A percentile compares a stretch with the other conserved stretches of the same genome.
Conservation (phyloP, 2,797 vertebrate species). For the Scleropages formosus region DNA sequence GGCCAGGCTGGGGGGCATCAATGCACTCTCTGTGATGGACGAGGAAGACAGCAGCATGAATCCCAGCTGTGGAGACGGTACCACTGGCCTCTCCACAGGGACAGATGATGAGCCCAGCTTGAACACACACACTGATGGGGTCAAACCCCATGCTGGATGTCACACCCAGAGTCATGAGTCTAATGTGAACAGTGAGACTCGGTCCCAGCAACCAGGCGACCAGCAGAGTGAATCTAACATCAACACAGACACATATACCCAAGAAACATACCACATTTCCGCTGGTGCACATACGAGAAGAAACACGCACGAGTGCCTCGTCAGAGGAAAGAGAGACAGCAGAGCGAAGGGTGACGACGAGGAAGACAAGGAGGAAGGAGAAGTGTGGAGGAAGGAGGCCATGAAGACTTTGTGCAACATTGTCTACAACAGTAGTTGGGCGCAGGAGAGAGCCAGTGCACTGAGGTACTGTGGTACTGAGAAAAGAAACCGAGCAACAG, state of each 20-base stretch:
- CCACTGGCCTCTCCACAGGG: background rate
- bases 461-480: constrained; percentile 53
- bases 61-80: constrained; percentile 14
- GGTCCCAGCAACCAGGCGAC: background rate
- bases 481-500: background rate
- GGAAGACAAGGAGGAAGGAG: constrained; percentile 48
- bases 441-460: constrained; percentile 69
- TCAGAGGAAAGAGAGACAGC: constrained; percentile 42
- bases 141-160: background rate
- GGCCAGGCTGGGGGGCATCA: constrained; percentile 49
- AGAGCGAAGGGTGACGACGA: constrained; percentile 36
- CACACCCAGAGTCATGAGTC: background rate
- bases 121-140: background rate
- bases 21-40: background rate
- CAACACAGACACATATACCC: background rate
- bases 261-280: constrained; percentile 3
- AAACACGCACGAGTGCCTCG: constrained; percentile 27
- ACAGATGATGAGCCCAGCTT: background rate
- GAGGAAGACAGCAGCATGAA: constrained; percentile 13
- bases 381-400: constrained; percentile 67
- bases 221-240: background rate
- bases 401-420: constrained; percentile 75
- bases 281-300: constrained; percentile 10
- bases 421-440: constrained; percentile 75
- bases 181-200: background rate